phyloP scores from a whole-genome alignment of 2,113 vertebrate species.

The Pao palembangensis region DNA sequence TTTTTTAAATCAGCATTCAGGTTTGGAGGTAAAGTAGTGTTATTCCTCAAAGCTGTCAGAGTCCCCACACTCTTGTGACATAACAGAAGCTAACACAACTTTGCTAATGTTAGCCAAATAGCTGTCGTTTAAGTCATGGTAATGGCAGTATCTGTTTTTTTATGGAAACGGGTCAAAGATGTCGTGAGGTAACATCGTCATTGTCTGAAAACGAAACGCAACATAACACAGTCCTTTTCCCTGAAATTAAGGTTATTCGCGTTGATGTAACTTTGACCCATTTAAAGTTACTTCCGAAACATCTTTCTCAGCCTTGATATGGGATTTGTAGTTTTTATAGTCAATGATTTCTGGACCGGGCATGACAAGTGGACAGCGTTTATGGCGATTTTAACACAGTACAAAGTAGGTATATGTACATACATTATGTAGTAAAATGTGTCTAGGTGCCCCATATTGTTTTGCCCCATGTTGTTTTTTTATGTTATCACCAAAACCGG shows the following conservation, averaged over 20 bases:
- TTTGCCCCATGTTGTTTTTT: no score
- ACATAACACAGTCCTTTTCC: constrained; percentile 1
- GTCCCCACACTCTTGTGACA: constrained; percentile 21
- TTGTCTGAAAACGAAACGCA: not conserved
- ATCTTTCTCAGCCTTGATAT: constrained; percentile 42
- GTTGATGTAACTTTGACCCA: constrained; percentile 21
- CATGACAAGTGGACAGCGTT: not conserved
- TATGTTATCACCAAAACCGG: no score
- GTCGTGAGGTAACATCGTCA: not conserved
- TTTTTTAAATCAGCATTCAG: not conserved
- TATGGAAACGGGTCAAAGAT: not conserved
- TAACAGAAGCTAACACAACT: constrained; percentile 18
- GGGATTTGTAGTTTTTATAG: constrained; percentile 73
- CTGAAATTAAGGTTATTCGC: not conserved
- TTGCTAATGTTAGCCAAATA: constrained; percentile 27
- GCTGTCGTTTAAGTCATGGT: not conserved
- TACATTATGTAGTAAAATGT: no score
- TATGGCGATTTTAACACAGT: not conserved
- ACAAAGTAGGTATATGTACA: no score
- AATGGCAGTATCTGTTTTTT: not conserved
- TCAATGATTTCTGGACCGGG: not conserved
- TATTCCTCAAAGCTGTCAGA: constrained; percentile 52
- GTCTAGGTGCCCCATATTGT: no score
- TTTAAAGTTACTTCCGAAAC: constrained; percentile 70
- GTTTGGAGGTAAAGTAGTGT: not conserved